These are phyloP conservation scores for Aplocera efformata DNA, from an alignment of 2,888 invertebrate genomes.

Conservation along the genomic window DNA sequence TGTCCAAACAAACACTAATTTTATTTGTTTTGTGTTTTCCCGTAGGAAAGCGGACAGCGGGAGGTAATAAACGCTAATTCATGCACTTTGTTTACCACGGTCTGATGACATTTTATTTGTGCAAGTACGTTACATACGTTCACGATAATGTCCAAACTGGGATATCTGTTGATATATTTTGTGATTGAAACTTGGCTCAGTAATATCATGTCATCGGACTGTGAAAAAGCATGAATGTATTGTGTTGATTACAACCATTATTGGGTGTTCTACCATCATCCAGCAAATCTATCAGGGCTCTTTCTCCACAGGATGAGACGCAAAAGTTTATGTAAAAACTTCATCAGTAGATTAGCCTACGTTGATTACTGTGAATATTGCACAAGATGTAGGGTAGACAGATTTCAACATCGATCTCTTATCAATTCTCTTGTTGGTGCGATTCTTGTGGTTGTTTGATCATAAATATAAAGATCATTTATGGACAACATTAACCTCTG, in stretches of 20 bases:
- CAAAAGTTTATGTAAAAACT: constrained; percentile 24
- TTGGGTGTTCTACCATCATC: constrained; percentile 22
- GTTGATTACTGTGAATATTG: constrained; percentile 15
- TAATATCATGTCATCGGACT: constrained; percentile 49
- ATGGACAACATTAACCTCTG: no score
- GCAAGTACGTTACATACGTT: constrained; percentile 1
- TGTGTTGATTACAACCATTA: constrained; percentile 60
- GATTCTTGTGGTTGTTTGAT: background rate
- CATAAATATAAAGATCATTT: no score
- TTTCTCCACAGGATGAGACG: constrained; percentile 14
- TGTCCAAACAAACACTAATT: constrained; percentile 41
- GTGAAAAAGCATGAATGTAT: constrained; percentile 62
- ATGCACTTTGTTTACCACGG: constrained; percentile 58
- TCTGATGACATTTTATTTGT: constrained; percentile 52
- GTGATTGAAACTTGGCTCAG: background rate
- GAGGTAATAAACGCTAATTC: constrained; percentile 81
- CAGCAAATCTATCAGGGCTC: constrained; percentile 7
- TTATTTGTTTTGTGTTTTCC: constrained; percentile 72
- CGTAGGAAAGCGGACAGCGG: constrained; percentile 86
- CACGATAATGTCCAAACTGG: background rate
- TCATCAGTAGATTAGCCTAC: constrained; percentile 16
- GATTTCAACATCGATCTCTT: background rate
- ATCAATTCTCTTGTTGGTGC: constrained; percentile 1
- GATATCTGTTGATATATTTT: background rate
- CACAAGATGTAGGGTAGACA: constrained; percentile 14